Evolutionary conservation across 1,140 invertebrate genomes (phyloP), one percentile per base, ranked within the genome.

Genomic region (Sycophaga agraensis): DNA sequence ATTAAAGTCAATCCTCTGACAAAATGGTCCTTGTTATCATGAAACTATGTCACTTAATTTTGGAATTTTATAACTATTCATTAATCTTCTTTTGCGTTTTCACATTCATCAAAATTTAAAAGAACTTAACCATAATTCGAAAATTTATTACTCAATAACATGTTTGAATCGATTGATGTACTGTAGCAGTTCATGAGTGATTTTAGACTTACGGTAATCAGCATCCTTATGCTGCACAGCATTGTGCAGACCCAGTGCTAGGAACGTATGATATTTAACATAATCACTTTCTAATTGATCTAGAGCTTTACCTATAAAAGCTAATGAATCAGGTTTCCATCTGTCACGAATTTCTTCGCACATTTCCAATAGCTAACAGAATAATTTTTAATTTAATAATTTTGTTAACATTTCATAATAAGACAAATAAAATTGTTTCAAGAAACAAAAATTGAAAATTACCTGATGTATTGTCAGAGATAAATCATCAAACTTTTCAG

Each of bases 351-450:
- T 67, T 31, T 74, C 68, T 50, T 60, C 67, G 39, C 79, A 81
- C 76, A 81, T 78, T 59, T 76, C 72, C 3, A 80, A 70, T 31
- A 81, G 54, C 78, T 80, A n/a, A n/a, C n/a, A n/a, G n/a, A 39
- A 39, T 31, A 6, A 31, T 31, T 31, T 31, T 31, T 31, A 11
- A 11, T 6, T 31, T 6, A 6, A 31, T 31, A 31, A 31, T 31
- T 4, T 31, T 31, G 4, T 31, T 31, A 31, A 31, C 4, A 11
- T 31, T 31, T 6, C 28, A n/a, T 31, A 31, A 31, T 4, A 31
- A 31, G 11, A 31, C 11, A 31, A 11, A 6, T 31, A 31, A 31
- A 31, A 31, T 6, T 31, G 28, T 31, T 31, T 31, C 11, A 31
- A 31, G 4, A n/a, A 6, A 6, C 11, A 31, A 31, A 31, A 31